These are phyloP conservation scores for Phrynocephalus forsythii DNA, from an alignment of 2,797 vertebrate genomes.

Conservation along the genomic window DNA sequence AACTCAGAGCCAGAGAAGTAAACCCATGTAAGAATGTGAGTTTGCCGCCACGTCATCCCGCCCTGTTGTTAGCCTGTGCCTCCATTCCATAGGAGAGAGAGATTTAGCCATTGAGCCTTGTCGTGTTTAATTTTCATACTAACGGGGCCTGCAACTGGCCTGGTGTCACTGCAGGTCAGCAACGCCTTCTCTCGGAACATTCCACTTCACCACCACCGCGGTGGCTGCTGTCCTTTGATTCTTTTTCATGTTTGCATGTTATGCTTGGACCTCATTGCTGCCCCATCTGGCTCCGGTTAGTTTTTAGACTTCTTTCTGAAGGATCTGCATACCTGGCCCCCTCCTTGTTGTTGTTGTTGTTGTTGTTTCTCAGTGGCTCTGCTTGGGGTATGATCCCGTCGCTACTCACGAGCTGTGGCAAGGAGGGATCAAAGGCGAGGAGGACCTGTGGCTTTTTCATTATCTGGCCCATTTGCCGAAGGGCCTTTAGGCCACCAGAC, in stretches of 20 bases:
- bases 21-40: slow-evolving; percentile 68
- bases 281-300: too few relatives aligned
- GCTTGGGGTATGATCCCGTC: not conserved
- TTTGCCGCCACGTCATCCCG: fast-evolving
- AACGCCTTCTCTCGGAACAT: too few relatives aligned
- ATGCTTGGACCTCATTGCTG: not conserved
- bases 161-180: too few relatives aligned
- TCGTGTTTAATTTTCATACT: not conserved
- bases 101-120: not conserved
- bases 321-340: too few relatives aligned
- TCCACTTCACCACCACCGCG: fast-evolving
- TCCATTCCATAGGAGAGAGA: fast-evolving
- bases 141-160: too few relatives aligned
- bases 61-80: fast-evolving
- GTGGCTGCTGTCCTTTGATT: not conserved
- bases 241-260: not conserved
- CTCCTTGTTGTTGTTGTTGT: too few relatives aligned
- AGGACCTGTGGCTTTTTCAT: too few relatives aligned
- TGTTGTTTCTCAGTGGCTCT: too few relatives aligned
- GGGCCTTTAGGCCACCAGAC: too few relatives aligned
- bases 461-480: too few relatives aligned
- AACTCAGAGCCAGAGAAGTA: slow-evolving; percentile 69
- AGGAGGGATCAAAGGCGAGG: not conserved
- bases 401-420: not conserved
- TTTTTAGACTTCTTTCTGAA: too few relatives aligned